Conservation (phyloP, 2,888 invertebrate species). For the Seladonia tumulorum region DNA sequence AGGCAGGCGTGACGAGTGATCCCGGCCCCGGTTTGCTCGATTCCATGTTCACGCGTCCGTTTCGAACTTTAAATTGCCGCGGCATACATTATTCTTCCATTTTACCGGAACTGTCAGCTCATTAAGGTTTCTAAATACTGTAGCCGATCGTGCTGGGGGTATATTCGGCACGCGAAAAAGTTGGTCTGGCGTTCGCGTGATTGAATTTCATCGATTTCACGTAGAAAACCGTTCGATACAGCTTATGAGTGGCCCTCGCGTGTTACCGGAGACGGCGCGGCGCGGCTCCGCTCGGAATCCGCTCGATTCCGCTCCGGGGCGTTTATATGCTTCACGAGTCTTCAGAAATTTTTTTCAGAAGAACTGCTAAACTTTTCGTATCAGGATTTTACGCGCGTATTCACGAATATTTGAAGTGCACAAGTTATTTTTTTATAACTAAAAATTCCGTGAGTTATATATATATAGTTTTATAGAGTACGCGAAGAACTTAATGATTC, state of each 20-base stretch:
- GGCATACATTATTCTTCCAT: not conserved
- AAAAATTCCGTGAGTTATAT: not conserved
- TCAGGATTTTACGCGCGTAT: not conserved
- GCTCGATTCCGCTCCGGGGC: not conserved
- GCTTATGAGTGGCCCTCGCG: conserved; percentile 36
- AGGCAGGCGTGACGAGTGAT: conserved; percentile 3
- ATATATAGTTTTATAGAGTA: not conserved
- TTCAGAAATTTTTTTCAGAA: not conserved
- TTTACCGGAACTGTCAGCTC: not conserved
- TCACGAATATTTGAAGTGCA: not conserved
- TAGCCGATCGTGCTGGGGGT: conserved; percentile 1
- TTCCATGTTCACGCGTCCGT: conserved; percentile 3
- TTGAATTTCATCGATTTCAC: conserved; percentile 27
- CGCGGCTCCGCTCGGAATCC: not conserved
- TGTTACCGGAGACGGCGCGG: conserved; percentile 40
- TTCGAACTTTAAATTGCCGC: conserved; percentile 15
- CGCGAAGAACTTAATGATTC: not conserved
- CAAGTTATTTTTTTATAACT: not conserved
- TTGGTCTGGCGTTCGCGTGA: not conserved
- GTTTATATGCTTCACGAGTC: not conserved
- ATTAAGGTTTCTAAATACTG: conserved; percentile 5
- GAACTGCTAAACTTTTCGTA: not conserved
- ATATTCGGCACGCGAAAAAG: conserved; percentile 8
- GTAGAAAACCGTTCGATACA: conserved; percentile 15
- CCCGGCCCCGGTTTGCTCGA: not conserved